Evolutionary conservation across 2,888 invertebrate genomes (phyloP).

Genomic region (Brenthis ino): DNA sequence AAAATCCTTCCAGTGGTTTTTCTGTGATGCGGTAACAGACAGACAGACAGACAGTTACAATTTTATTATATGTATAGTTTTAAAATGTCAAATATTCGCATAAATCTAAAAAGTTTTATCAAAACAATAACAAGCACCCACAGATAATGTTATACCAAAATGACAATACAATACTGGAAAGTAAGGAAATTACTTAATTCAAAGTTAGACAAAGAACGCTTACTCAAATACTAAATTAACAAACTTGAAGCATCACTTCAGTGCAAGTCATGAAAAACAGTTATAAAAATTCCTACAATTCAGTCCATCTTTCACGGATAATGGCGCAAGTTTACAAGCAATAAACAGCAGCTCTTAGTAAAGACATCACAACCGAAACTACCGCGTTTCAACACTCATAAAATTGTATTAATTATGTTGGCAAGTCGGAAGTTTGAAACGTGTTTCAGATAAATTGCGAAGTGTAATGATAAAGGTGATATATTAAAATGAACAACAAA

Average conservation of each 20-base stretch:
- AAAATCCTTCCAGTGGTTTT: too few species aligned
- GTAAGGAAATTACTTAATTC: neutral
- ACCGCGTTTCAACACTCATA: constrained; percentile 27
- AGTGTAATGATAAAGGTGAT: too few species aligned
- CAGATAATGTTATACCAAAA: too few species aligned
- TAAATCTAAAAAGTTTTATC: too few species aligned
- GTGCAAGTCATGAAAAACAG: constrained; percentile 20
- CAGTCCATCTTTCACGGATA: constrained; percentile 26
- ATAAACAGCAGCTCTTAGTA: constrained; percentile 24
- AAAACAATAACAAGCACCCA: too few species aligned
- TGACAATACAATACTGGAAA: too few species aligned
- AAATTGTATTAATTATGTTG: constrained; percentile 28
- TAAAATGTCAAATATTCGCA: too few species aligned
- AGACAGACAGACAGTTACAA: too few species aligned
- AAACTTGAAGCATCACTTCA: constrained; percentile 7
- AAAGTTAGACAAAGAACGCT: constrained; percentile 1
- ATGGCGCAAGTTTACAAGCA: constrained; percentile 31
- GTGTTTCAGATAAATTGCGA: neutral
- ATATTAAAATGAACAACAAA: too few species aligned
- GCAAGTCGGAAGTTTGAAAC: neutral
- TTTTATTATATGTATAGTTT: too few species aligned
- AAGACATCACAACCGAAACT: constrained; percentile 28
- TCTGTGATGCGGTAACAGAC: too few species aligned
- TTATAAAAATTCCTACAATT: constrained; percentile 27
- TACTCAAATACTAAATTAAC: neutral